These are phyloP conservation scores for Dioctria rufipes DNA, from an alignment of 2,888 invertebrate genomes.

Conservation along the genomic window DNA sequence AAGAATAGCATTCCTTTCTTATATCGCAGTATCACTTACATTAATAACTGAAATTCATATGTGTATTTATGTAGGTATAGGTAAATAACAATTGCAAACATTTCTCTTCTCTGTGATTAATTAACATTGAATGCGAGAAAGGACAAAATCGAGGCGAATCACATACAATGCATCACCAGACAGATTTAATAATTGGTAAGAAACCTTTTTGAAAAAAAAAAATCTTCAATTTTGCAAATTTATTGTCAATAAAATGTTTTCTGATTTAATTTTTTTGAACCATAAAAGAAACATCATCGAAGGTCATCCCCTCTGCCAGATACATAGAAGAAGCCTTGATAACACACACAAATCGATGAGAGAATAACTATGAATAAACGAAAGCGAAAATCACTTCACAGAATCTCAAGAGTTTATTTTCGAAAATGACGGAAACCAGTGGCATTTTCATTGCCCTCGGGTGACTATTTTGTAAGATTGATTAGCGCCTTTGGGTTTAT, in stretches of 20 bases:
- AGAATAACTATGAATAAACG: not conserved
- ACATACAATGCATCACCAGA: too few species aligned
- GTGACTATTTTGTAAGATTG: constrained; percentile 22
- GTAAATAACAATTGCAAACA: too few species aligned
- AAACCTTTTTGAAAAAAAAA: too few species aligned
- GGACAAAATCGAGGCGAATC: too few species aligned
- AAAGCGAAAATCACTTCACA: not conserved
- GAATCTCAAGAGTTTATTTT: constrained; percentile 28
- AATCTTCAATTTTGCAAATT: not conserved
- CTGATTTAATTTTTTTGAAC: not conserved
- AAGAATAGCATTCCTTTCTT: too few species aligned
- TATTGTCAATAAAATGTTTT: not conserved
- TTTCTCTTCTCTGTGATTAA: too few species aligned
- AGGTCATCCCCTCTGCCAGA: not conserved
- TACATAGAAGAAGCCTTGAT: not conserved
- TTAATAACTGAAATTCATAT: too few species aligned
- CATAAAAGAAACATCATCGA: not conserved
- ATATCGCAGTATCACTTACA: too few species aligned
- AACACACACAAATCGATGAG: not conserved
- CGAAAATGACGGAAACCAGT: not conserved
- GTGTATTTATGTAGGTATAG: too few species aligned
- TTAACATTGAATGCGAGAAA: too few species aligned
- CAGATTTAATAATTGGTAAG: too few species aligned
- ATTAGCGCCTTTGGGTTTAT: constrained; percentile 15
- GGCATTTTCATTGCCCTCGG: not conserved